phyloP scores from a whole-genome alignment of 1,140 invertebrate genomes.

The Popillia japonica region DNA sequence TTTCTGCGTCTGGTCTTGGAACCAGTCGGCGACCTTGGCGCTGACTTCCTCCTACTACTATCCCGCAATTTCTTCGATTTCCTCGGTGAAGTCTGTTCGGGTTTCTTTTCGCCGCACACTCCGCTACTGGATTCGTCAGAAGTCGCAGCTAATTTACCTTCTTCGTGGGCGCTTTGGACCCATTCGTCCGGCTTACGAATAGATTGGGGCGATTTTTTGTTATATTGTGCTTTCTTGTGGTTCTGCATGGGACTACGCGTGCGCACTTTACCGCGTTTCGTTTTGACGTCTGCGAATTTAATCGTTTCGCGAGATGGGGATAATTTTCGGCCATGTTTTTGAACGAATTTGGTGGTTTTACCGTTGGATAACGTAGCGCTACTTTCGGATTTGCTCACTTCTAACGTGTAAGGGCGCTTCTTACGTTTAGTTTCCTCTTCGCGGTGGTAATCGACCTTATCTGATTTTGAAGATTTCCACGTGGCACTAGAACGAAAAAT shows the following conservation, averaged over 20 bases:
- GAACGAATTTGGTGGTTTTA: conserved; percentile 54
- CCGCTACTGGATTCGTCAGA: conserved; percentile 74
- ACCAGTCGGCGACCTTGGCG: conserved; percentile 55
- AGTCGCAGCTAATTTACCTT: conserved; percentile 63
- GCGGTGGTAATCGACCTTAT: conserved; percentile 62
- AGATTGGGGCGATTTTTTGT: conserved; percentile 58
- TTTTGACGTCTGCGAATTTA: conserved; percentile 50
- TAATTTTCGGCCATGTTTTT: conserved; percentile 65
- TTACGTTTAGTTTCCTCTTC: conserved; percentile 71
- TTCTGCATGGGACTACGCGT: conserved; percentile 67
- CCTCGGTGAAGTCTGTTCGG: conserved; percentile 58
- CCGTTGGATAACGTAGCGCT: conserved; percentile 60
- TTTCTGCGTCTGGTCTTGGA: conserved; percentile 47
- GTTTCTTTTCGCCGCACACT: conserved; percentile 62
- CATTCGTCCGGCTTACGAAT: conserved; percentile 59
- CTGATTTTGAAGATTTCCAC: conserved; percentile 48
- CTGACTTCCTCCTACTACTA: conserved; percentile 71
- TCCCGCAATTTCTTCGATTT: conserved; percentile 71
- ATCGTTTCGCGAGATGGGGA: conserved; percentile 59
- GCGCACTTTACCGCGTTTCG: conserved; percentile 64
- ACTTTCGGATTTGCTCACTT: conserved; percentile 66
- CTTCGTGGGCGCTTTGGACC: conserved; percentile 59
- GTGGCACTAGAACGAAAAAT: conserved; percentile 44
- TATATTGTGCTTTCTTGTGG: conserved; percentile 53
- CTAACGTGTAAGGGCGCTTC: conserved; percentile 74